Evolutionary conservation across 1,140 invertebrate genomes (phyloP), one percentile per base, ranked within the genome.

Genomic region (Liolophura sinensis): DNA sequence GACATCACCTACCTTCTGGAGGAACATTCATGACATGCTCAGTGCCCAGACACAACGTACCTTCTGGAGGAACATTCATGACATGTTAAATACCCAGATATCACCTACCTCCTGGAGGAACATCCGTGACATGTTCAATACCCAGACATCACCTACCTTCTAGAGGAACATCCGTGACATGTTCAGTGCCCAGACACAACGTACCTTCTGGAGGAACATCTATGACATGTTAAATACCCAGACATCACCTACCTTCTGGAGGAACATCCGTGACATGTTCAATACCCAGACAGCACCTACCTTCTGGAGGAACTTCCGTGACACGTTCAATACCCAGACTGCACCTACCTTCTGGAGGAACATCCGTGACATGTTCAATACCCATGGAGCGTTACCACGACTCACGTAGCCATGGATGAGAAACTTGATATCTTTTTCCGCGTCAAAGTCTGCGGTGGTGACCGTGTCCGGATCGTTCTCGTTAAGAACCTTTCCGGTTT

Each of bases 141-240:
- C 9, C 31, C 31, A 40, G 3, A 40, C 31, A 40, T 40, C 9
- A 40, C 31, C 3, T 40, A 40, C 31, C 31, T 3, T 40, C 31
- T 40, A 9, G 9, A 40, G 31, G 31, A 50, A 65, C 14, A 31
- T 48, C 22, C 60, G 65, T 52, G 58, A 64, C 51, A 68, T 68
- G 93, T 95, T 70, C 89, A 24, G 47, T 49, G 16, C 56, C 15
- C 24, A 59, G 12, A 48, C n/a, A n/a, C n/a, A 5, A 40, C 31
- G 9, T 40, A 40, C 31, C 31, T 40, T 40, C 31, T 40, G 31
- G 9, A 40, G 31, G 31, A 40, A 40, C 31, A 40, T 40, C 9
- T 9, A 9, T 40, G 31, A 40, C 31, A 40, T 40, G 31, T 40
- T 9, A 3, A 40, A 9, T 40, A 40, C 31, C 31, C 31, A 40